Conservation (phyloP, 2,797 vertebrate genomes). For the Thamnophis elegans region DNA sequence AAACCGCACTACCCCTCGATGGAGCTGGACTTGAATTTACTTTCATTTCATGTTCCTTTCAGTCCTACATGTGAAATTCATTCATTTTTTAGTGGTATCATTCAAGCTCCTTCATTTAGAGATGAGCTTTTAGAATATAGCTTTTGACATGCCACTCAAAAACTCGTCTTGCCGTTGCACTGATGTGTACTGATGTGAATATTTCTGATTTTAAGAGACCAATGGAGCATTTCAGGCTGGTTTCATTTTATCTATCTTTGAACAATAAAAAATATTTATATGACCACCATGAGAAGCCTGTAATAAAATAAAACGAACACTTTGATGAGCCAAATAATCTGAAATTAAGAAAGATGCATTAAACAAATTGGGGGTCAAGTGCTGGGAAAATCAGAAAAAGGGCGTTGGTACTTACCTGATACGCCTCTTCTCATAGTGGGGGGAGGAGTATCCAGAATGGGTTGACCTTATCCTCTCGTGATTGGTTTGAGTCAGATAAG, state of each 20-base stretch:
- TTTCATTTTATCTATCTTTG: conserved; percentile 6
- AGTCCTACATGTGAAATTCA: not conserved
- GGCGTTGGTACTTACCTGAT: too few species aligned
- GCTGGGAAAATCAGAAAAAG: not conserved
- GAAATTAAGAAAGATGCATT: not conserved
- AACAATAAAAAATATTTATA: not conserved
- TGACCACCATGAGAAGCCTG: not conserved
- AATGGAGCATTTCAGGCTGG: not conserved
- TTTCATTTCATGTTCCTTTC: not conserved
- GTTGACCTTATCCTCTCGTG: too few species aligned
- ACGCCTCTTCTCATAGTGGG: too few species aligned
- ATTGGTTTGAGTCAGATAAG: too few species aligned
- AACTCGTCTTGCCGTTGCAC: not conserved
- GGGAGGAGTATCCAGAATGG: too few species aligned
- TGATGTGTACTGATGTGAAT: not conserved
- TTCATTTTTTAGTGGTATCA: not conserved
- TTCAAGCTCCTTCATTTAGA: not conserved
- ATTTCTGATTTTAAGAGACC: not conserved
- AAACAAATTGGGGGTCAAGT: not conserved
- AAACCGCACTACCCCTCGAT: not conserved
- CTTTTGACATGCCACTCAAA: not conserved
- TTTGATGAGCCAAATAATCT: not conserved
- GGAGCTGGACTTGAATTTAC: not conserved
- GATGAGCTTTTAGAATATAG: not conserved
- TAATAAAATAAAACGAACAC: not conserved